These are phyloP conservation scores for Alentia gelatinosa DNA, from an alignment of 2,888 invertebrate species.

Conservation along the genomic window DNA sequence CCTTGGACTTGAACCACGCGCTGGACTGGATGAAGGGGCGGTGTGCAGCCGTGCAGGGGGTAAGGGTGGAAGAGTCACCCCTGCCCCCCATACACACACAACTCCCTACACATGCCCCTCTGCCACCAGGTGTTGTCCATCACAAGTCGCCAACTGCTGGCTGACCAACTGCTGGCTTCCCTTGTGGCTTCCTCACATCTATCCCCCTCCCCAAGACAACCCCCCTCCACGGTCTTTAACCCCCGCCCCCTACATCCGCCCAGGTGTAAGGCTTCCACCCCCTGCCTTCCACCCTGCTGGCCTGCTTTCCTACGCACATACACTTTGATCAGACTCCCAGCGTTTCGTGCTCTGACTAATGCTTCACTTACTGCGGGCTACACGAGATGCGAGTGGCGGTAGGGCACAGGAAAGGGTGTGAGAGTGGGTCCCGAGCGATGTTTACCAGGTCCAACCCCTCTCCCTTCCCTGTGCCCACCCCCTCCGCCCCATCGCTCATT, in stretches of 20 bases:
- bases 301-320: background rate
- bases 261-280: background rate
- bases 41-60: background rate
- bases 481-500: background rate
- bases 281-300: background rate
- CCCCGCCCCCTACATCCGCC: too few species aligned
- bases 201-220: too few species aligned
- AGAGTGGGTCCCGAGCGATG: background rate
- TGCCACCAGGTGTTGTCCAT: conserved; percentile 14
- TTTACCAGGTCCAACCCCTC: background rate
- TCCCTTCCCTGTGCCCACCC: background rate
- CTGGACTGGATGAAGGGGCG: too few species aligned
- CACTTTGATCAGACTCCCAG: background rate
- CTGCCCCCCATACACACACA: background rate
- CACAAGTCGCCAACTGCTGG: background rate
- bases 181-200: background rate
- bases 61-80: background rate
- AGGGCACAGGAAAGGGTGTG: background rate
- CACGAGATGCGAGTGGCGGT: too few species aligned
- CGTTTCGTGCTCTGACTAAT: too few species aligned
- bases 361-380: background rate
- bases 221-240: too few species aligned
- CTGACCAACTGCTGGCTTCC: conserved; percentile 2
- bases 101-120: background rate
- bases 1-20: too few species aligned